Evolutionary conservation across 2,888 invertebrate genomes (phyloP), one percentile per base, ranked within the genome.

Genomic region (Metellina segmentata): DNA sequence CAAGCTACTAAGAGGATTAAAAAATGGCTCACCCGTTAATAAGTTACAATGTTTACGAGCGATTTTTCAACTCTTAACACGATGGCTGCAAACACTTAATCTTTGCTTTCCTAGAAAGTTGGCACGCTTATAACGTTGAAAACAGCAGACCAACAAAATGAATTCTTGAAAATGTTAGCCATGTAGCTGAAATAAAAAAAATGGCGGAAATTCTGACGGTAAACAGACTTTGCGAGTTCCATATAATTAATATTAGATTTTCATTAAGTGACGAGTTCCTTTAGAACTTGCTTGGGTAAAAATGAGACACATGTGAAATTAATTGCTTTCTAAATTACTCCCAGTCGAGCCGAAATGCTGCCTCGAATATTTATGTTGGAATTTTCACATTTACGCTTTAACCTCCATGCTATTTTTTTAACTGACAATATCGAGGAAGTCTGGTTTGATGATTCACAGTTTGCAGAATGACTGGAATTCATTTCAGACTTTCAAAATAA

Each of bases 61-160:
- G 61, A 79, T 61, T 79, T 79, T 79, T 79, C 61, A 48, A 53
- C 34, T 11, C 11, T n/a, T 20, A 51, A 19, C 52, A 9, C 51
- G 19, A 19, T 2, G 51, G 11, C n/a, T 78, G 52, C 19, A 61
- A 61, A 61, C 52, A 9, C n/a, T 78, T 52, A 19, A 11, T n/a
- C 53, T 53, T 52, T 11, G 20, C 52, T 52, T 78, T 52, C 52
- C 34, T 20, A 13, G 79, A 61, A 79, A 79, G 79, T 61, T 79
- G 20, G 19, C 16, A 51, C 8, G 52, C 19, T 77, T 77, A 7
- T 51, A 9, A 51, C 77, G 16, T 61, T 61, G 13, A 61, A 61
- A 61, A 61, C 61, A 61, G 16, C 61, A 61, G 7, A 16, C 16
- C 16, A 61, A 61, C 16, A 16, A 61, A 61, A 61, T 9, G 61